Conservation (phyloP, 2,797 vertebrate species). For the Steatocranus sp. region DNA sequence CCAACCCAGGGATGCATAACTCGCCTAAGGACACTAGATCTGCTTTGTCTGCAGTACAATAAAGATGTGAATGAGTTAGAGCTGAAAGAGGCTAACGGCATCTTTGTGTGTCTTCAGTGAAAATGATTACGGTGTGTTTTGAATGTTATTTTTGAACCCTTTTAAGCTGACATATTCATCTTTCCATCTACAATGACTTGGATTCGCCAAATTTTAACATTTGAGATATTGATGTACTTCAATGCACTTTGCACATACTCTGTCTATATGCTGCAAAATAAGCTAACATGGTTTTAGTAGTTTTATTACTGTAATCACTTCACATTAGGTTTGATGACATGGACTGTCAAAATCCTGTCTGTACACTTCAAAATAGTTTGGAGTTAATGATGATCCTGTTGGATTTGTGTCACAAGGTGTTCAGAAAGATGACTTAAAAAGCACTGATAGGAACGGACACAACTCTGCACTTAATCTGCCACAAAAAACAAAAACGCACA, state of each 20-base stretch:
- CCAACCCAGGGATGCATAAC: constrained; percentile 3
- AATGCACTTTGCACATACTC: background rate
- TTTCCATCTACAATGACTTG: background rate
- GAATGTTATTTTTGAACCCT: background rate
- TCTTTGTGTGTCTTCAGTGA: background rate
- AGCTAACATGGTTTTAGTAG: background rate
- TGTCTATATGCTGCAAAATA: background rate
- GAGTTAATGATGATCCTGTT: constrained; percentile 47
- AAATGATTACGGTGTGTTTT: background rate
- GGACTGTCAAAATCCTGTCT: constrained; percentile 34
- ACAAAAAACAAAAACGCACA: background rate
- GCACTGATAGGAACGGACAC: background rate
- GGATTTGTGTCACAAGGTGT: constrained; percentile 51
- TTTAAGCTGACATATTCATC: background rate
- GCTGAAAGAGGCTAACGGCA: background rate
- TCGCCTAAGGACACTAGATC: constrained; percentile 4
- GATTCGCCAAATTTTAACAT: background rate
- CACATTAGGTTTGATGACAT: constrained; percentile 13
- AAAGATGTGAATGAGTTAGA: background rate
- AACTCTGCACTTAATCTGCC: background rate
- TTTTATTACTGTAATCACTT: constrained; percentile 23
- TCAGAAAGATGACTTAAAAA: constrained; percentile 7
- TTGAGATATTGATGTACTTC: background rate
- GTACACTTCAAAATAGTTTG: constrained; percentile 17
- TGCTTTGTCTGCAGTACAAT: constrained; percentile 11